Percentiles rank a stretch among this genome's conserved stretches.
Evolutionary conservation across 2,797 vertebrate species (phyloP).

Genomic region (Fistularia commersonii): DNA sequence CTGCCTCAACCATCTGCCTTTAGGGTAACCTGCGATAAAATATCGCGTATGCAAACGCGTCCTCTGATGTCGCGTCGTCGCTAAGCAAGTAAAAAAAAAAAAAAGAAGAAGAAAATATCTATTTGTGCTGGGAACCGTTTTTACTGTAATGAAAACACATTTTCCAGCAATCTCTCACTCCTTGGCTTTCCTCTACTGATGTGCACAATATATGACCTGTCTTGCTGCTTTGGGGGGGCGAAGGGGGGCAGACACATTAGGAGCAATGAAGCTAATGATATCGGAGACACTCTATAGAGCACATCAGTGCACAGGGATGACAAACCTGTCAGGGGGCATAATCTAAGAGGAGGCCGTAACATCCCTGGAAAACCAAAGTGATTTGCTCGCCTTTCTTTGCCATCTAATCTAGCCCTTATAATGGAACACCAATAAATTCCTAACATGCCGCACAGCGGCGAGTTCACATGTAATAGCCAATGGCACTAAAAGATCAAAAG

Average conservation of each 20-base stretch:
- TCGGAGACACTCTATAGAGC: conserved; percentile 91
- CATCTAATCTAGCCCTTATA: conserved; percentile 82
- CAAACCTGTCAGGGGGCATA: conserved; percentile 93
- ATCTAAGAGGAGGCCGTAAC: conserved; percentile 90
- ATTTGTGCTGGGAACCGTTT: no score
- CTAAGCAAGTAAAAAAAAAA: conserved; percentile 1
- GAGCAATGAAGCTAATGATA: conserved; percentile 97
- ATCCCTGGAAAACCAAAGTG: conserved; percentile 87
- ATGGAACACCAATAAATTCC: conserved; percentile 92
- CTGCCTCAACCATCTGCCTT: conserved; percentile 45
- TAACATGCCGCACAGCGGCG: conserved; percentile 81
- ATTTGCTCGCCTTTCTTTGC: conserved; percentile 77
- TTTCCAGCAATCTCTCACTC: conserved; percentile 47
- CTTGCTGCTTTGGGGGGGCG: conserved; percentile 77
- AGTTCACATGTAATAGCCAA: conserved; percentile 76
- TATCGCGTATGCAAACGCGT: background rate
- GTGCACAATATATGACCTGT: conserved; percentile 81
- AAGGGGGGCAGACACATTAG: conserved; percentile 93
- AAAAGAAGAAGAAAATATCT: background rate
- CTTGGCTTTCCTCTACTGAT: conserved; percentile 66
- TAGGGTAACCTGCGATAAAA: conserved; percentile 31
- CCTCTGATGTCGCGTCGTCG: conserved; percentile 12
- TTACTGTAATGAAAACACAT: conserved; percentile 3
- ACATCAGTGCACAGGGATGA: conserved; percentile 88
- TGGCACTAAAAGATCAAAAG: conserved; percentile 86